Evolutionary conservation across 2,797 vertebrate genomes (phyloP).

Genomic region (Myiothlypis coronata): DNA sequence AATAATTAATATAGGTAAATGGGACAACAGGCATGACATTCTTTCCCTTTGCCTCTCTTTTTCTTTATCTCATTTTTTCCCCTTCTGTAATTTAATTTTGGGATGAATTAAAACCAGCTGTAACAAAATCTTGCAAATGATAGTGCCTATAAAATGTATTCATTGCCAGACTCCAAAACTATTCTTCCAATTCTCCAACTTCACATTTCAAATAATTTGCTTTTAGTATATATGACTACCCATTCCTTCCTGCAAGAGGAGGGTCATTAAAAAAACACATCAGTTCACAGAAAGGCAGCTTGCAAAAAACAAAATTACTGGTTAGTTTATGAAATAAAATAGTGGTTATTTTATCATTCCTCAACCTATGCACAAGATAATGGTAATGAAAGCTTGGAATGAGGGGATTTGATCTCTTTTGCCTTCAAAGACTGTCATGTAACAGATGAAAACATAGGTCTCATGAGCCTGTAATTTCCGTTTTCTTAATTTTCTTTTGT

Average conservation of each 20-base stretch:
- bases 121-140: slow-evolving; percentile 27
- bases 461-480: neutral
- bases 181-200: slow-evolving; percentile 22
- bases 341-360: neutral
- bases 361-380: neutral
- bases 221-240: neutral
- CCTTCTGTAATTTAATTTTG: slow-evolving; percentile 52
- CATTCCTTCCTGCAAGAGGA: neutral
- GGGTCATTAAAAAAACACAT: neutral
- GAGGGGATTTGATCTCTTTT: neutral
- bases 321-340: neutral
- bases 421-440: neutral
- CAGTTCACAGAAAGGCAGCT: neutral
- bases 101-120: slow-evolving; percentile 47
- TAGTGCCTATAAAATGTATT: neutral
- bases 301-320: neutral
- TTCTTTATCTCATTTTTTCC: neutral
- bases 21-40: neutral
- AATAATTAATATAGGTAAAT: neutral
- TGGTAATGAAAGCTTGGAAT: neutral
- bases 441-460: neutral
- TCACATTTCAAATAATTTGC: neutral
- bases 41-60: neutral
- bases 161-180: slow-evolving; percentile 1
- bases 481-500: neutral